A percentile compares a stretch with the other conserved stretches of the same genome.
Evolutionary conservation across 2,797 vertebrate genomes (phyloP).

Genomic region (Manis crassicaudata): DNA sequence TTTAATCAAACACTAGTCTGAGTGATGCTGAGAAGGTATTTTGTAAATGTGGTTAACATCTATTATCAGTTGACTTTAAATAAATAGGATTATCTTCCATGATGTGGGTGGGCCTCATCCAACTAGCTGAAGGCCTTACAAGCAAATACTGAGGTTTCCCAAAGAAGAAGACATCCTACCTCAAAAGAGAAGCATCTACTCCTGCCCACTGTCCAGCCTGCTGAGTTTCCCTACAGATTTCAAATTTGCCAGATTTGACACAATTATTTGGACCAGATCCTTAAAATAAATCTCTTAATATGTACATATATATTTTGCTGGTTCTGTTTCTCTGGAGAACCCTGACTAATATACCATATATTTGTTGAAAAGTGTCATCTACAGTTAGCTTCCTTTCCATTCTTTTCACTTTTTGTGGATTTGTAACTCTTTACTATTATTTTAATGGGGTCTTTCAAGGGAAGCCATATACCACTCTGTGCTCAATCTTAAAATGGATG

Average conservation of each 20-base stretch:
- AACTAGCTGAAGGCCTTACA: background rate
- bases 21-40: background rate
- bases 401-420: background rate
- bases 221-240: background rate
- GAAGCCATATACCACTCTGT: background rate
- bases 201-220: background rate
- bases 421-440: background rate
- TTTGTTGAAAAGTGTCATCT: background rate
- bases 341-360: background rate
- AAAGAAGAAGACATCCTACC: constrained; percentile 10
- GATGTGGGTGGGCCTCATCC: background rate
- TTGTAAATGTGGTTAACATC: background rate
- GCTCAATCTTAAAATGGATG: background rate
- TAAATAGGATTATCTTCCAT: background rate
- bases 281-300: background rate
- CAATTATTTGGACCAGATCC: background rate
- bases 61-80: background rate
- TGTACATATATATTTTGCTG: background rate
- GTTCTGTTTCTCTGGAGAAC: background rate
- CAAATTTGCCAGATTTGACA: background rate
- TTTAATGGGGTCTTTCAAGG: background rate
- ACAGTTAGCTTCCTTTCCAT: background rate
- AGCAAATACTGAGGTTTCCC: background rate
- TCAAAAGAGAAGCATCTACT: background rate
- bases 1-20: background rate